Conservation (phyloP, 2,888 invertebrate genomes). For the Acrocyrtus sp. region DNA sequence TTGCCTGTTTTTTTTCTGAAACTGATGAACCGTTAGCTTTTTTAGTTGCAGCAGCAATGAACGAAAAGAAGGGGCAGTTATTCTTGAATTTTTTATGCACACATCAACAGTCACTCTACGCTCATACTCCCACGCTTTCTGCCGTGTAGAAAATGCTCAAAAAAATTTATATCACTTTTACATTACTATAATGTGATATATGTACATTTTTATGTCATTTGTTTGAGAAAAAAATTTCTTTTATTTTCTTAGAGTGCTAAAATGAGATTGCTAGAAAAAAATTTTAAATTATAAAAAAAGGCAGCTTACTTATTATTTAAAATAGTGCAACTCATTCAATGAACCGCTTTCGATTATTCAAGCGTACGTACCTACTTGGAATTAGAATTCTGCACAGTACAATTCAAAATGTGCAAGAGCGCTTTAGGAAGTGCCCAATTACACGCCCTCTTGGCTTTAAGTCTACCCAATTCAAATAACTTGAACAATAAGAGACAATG, state of each 20-base stretch:
- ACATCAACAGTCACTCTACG: not conserved
- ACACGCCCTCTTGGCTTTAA: not conserved
- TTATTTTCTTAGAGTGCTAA: too few species aligned
- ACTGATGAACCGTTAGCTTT: constrained; percentile 51
- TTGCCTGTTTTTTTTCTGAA: constrained; percentile 24
- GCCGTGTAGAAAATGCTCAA: constrained; percentile 1
- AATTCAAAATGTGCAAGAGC: too few species aligned
- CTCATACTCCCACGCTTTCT: constrained; percentile 44
- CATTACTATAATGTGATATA: too few species aligned
- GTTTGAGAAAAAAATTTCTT: too few species aligned
- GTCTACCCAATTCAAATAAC: not conserved
- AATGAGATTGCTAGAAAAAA: too few species aligned
- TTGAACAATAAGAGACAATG: not conserved
- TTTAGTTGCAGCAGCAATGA: constrained; percentile 16
- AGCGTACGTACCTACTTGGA: not conserved
- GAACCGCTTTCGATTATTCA: not conserved
- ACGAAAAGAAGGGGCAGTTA: not conserved
- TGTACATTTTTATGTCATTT: not conserved
- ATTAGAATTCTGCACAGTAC: too few species aligned
- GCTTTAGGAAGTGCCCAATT: not conserved
- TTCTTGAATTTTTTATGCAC: too few species aligned
- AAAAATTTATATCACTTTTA: too few species aligned
- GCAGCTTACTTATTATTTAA: not conserved
- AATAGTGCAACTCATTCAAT: not conserved
- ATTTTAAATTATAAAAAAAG: not conserved